These are phyloP conservation scores for Scyliorhinus canicula DNA, from an alignment of 2,797 vertebrate genomes.

Conservation along the genomic window DNA sequence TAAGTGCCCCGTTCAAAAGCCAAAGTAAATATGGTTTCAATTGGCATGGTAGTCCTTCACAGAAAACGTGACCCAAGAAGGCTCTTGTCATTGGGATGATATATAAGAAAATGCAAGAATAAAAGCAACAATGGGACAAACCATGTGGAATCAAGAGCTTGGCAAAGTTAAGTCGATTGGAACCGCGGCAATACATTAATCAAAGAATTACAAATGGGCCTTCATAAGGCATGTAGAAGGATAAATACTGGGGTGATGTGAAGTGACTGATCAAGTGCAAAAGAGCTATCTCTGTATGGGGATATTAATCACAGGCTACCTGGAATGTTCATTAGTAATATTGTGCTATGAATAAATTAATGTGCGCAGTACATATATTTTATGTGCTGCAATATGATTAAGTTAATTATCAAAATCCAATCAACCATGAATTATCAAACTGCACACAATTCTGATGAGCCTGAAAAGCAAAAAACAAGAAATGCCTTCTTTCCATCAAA, in stretches of 20 bases:
- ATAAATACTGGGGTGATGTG: neutral
- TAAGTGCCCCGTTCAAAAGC: neutral
- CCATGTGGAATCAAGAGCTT: neutral
- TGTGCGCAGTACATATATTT: slow-evolving; percentile 2
- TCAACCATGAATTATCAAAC: slow-evolving; percentile 23
- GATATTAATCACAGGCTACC: slow-evolving; percentile 11
- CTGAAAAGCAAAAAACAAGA: neutral
- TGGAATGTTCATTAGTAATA: slow-evolving; percentile 24
- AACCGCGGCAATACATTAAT: neutral
- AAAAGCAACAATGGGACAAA: neutral
- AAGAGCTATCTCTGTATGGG: neutral
- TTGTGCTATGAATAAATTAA: no score
- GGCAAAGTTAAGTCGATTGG: neutral
- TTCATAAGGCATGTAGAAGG: neutral
- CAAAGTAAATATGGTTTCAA: neutral
- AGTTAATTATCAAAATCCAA: slow-evolving; percentile 2
- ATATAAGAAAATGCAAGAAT: neutral
- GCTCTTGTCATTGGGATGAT: neutral
- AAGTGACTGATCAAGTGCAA: neutral
- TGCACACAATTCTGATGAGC: neutral
- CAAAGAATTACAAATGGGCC: neutral
- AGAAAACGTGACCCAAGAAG: neutral
- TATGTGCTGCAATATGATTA: slow-evolving; percentile 15
- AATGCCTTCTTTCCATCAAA: neutral
- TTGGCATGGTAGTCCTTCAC: neutral